Base-by-base conservation (phyloP, 2,888 invertebrate genomes). In the Anarsia innoxiella region DNA sequence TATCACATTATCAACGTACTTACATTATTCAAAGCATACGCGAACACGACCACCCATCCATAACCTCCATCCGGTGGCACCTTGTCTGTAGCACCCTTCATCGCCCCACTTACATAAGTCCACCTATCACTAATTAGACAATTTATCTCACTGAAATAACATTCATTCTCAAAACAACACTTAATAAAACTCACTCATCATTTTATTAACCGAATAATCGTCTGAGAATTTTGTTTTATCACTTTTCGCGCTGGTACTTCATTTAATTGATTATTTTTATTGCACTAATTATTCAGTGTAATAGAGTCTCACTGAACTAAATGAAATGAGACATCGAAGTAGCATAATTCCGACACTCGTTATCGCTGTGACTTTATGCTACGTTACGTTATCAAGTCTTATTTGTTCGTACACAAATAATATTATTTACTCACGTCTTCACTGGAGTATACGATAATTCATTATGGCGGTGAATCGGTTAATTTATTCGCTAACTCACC, bases 11-110 rank as follows among this genome's bases (percentile, higher is more conserved):
- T n/a, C n/a, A 19, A 23, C n/a, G 13, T 59, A 88, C 89, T 88
- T 75, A 90, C 90, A 68, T 88, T 89, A 48, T 87, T 89, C 11
- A 89, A 54, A 19, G 87, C 88, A 48, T 82, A 87, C 0, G 88
- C 89, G 35, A 88, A 59, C 8, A 88, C 88, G 31, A 90, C 82
- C 16, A 89, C 73, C 90, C 90, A 90, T 9, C 90, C 90, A 65
- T 88, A 90, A 9, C 90, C 89, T 42, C 90, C 90, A 53, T 90
- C 88, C 0, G 90, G 90, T 23, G 89, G 88, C 41, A 87, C 76
- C 54, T 79, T 82, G 37, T 64, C 65, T 41, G 49, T 56, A 40
- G 47, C 50, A 42, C 58, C 66, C 42, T 66, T 56, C 77, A 78
- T 80, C 44, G 39, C 66, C 39, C 47, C 29, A 23, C 31, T 39